These are phyloP conservation scores for Syrista parreyssii DNA, from an alignment of 2,888 invertebrate species.

Conservation along the genomic window DNA sequence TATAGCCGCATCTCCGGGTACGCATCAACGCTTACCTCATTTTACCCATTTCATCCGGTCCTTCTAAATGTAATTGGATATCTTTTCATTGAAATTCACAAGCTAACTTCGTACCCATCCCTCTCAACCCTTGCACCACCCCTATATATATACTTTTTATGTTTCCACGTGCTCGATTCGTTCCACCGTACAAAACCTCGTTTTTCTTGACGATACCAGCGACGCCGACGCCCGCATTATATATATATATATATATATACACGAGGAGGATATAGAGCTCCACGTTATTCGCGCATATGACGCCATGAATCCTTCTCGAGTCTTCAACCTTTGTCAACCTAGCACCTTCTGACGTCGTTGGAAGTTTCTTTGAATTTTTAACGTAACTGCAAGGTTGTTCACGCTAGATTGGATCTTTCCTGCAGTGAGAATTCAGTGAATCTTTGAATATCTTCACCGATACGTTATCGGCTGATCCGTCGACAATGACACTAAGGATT, in stretches of 20 bases:
- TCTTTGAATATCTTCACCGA: neutral
- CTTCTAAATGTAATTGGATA: constrained; percentile 31
- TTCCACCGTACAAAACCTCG: neutral
- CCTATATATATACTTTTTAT: neutral
- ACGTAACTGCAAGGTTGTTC: neutral
- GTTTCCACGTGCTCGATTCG: neutral
- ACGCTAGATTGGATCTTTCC: neutral
- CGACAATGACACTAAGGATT: constrained; percentile 9
- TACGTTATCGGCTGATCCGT: neutral
- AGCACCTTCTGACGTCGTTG: neutral
- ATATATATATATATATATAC: neutral
- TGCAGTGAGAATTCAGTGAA: neutral
- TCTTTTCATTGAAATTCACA: constrained; percentile 33
- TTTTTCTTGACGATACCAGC: neutral
- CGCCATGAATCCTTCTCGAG: neutral
- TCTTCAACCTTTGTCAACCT: neutral
- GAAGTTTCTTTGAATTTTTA: neutral
- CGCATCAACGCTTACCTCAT: constrained; percentile 19
- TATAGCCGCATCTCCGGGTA: constrained; percentile 16
- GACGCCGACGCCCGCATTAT: neutral
- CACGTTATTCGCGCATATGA: neutral
- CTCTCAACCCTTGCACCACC: neutral
- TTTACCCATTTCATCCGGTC: constrained; percentile 6
- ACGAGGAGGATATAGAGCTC: neutral
- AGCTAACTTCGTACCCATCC: constrained; percentile 16